Conservation (phyloP, 2,113 vertebrate genomes). For the Leucopsar rothschildi region DNA sequence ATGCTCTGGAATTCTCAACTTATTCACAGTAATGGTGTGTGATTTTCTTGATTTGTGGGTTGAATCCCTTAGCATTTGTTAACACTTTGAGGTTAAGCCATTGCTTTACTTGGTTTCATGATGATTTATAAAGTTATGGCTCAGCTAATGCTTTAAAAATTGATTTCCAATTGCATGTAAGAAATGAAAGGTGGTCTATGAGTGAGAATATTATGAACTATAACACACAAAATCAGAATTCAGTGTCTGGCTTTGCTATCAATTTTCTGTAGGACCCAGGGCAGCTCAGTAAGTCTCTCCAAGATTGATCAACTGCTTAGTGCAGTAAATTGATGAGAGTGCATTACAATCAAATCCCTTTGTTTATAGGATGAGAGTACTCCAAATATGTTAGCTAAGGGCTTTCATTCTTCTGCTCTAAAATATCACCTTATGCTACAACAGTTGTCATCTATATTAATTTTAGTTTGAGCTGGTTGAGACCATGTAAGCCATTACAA, state of each 20-base stretch:
- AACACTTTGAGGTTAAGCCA: slow-evolving; percentile 12
- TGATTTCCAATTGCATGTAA: neutral
- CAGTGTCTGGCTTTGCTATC: neutral
- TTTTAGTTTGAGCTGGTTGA: neutral
- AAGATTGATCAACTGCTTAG: neutral
- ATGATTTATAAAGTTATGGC: neutral
- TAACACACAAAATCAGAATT: neutral
- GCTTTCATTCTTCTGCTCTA: neutral
- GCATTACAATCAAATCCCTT: neutral
- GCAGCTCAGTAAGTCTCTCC: neutral
- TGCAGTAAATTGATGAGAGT: neutral
- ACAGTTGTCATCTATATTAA: neutral
- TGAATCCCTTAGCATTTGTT: neutral
- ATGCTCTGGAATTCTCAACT: neutral
- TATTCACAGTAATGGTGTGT: neutral
- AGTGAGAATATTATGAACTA: neutral
- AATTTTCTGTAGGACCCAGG: neutral
- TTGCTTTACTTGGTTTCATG: neutral
- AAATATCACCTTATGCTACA: neutral
- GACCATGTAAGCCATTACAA: neutral
- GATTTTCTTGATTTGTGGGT: neutral
- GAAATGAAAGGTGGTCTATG: neutral
- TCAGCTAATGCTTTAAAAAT: neutral
- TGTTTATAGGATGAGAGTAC: neutral
- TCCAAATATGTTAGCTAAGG: neutral